Conservation (phyloP, 2,888 invertebrate species). For the Lochmaea crataegi region DNA sequence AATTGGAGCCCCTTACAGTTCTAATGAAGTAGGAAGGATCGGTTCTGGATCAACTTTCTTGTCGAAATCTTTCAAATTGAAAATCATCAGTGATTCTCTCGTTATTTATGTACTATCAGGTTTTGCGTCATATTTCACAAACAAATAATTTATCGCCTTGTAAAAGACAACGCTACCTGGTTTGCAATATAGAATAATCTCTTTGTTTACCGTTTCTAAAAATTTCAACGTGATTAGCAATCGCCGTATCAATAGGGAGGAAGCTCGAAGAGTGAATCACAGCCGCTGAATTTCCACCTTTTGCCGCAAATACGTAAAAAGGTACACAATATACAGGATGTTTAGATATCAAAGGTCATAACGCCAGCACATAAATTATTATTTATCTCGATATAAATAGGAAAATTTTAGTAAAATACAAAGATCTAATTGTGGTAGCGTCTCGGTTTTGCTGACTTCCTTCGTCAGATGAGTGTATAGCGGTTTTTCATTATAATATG, state of each 20-base stretch:
- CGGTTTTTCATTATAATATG: not conserved
- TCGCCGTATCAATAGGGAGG: conserved; percentile 20
- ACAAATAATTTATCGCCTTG: not conserved
- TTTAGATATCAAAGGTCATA: not conserved
- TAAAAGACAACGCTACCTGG: conserved; percentile 9
- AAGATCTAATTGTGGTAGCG: not conserved
- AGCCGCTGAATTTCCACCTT: conserved; percentile 38
- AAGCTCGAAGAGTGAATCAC: conserved; percentile 26
- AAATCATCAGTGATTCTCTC: not conserved
- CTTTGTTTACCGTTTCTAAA: conserved; percentile 15
- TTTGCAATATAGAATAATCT: conserved; percentile 2
- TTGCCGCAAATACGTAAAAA: conserved; percentile 29
- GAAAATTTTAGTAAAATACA: not conserved
- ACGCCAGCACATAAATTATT: not conserved
- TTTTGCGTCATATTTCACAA: not conserved
- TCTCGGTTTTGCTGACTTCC: not conserved
- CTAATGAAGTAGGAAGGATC: no score
- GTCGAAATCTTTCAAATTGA: not conserved
- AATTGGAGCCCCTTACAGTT: no score
- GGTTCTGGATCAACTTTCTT: not conserved
- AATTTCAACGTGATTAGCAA: not conserved
- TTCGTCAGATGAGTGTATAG: not conserved
- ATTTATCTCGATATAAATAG: not conserved
- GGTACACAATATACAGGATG: conserved; percentile 8
- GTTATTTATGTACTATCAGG: not conserved